phyloP scores from a whole-genome alignment of 2,888 invertebrate species.

The Agrotis segetum region DNA sequence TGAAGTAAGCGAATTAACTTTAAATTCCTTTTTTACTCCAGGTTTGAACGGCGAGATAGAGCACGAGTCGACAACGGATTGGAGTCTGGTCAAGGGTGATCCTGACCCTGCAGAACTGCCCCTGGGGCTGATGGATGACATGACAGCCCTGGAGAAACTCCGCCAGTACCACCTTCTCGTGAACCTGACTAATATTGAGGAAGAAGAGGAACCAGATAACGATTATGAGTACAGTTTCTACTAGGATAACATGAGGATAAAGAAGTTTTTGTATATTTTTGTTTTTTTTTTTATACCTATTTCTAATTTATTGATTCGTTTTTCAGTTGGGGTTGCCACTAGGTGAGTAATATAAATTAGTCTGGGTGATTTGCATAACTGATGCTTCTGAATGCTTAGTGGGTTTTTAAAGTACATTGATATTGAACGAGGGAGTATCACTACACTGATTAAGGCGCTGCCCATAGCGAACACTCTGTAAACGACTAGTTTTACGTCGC shows the following conservation, averaged over 20 bases:
- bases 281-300: slow-evolving; percentile 15
- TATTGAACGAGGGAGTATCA: too few relatives aligned
- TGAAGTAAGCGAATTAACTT: too few relatives aligned
- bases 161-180: slow-evolving; percentile 80
- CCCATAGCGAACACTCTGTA: too few relatives aligned
- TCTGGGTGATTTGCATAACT: not conserved
- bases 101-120: slow-evolving; percentile 73
- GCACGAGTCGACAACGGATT: slow-evolving; percentile 82
- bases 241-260: slow-evolving; percentile 71
- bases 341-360: not conserved
- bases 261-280: slow-evolving; percentile 45
- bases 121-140: slow-evolving; percentile 72
- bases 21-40: slow-evolving; percentile 45
- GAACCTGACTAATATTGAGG: slow-evolving; percentile 76
- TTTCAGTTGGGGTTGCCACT: not conserved
- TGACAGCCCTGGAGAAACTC: slow-evolving; percentile 79
- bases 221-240: slow-evolving; percentile 85
- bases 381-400: not conserved
- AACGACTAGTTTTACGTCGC: too few relatives aligned
- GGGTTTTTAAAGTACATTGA: too few relatives aligned
- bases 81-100: slow-evolving; percentile 76
- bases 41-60: slow-evolving; percentile 80
- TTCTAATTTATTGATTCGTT: not conserved
- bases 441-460: too few relatives aligned
- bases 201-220: slow-evolving; percentile 76